A percentile compares a stretch with the other conserved stretches of the same genome.
Conservation (phyloP, 1,140 invertebrate genomes). For the Trissolcus basalis region DNA sequence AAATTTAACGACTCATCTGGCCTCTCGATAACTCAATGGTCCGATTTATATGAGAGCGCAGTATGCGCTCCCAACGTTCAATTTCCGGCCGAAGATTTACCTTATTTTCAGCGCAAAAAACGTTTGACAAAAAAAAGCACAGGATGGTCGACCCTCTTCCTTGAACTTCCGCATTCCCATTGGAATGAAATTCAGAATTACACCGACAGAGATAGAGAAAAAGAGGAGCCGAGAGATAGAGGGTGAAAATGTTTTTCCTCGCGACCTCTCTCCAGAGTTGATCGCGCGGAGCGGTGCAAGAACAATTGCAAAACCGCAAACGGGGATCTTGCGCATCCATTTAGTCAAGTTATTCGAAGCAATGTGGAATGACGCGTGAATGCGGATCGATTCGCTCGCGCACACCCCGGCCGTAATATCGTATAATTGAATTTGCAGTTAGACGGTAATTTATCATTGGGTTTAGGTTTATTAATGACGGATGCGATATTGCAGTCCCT, state of each 20-base stretch:
- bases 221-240: too few species aligned
- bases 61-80: neutral
- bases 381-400: slow-evolving; percentile 51
- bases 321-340: slow-evolving; percentile 50
- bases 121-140: neutral
- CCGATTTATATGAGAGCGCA: too few species aligned
- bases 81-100: slow-evolving; percentile 2
- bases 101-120: too few species aligned
- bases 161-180: slow-evolving; percentile 28
- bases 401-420: slow-evolving; percentile 44
- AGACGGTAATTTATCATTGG: slow-evolving; percentile 55
- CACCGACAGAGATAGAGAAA: neutral
- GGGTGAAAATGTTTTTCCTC: slow-evolving; percentile 46
- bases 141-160: neutral
- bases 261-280: slow-evolving; percentile 43
- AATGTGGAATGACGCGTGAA: slow-evolving; percentile 54
- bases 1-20: slow-evolving; percentile 36
- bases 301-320: slow-evolving; percentile 53
- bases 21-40: slow-evolving; percentile 17
- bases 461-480: slow-evolving; percentile 45
- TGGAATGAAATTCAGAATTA: slow-evolving; percentile 3
- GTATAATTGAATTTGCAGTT: slow-evolving; percentile 58
- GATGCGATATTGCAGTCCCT: slow-evolving; percentile 45
- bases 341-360: slow-evolving; percentile 53
- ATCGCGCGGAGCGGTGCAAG: slow-evolving; percentile 45